These are phyloP conservation scores for Tympanuchus pallidicinctus DNA, from an alignment of 2,113 vertebrate genomes.

Conservation along the genomic window DNA sequence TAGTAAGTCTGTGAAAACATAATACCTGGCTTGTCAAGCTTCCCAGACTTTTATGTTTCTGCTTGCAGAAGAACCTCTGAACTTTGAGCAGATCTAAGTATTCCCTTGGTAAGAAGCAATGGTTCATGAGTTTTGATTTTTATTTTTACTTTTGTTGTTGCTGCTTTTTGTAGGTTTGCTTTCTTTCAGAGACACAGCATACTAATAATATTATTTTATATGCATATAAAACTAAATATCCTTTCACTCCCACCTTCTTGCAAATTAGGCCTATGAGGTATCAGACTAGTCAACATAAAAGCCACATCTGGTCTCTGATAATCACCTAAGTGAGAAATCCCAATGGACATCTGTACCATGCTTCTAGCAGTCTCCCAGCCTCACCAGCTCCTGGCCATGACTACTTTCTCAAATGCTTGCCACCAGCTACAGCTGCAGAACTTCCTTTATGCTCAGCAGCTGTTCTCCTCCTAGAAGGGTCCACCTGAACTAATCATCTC, in stretches of 20 bases:
- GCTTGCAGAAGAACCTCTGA: background rate
- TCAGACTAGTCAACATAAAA: background rate
- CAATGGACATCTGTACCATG: fast-evolving
- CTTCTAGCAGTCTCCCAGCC: background rate
- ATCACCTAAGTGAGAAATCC: background rate
- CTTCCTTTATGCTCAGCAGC: background rate
- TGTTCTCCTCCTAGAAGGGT: background rate
- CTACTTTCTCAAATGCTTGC: background rate
- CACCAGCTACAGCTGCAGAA: background rate
- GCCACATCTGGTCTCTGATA: background rate
- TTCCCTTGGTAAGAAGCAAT: background rate
- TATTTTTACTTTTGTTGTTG: background rate
- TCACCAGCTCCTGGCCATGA: background rate
- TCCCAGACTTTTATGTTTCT: background rate
- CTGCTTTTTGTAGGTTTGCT: background rate
- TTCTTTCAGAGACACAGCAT: background rate
- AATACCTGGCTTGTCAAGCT: background rate
- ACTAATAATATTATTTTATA: background rate
- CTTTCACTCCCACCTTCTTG: background rate
- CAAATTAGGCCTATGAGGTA: background rate
- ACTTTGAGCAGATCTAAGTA: background rate
- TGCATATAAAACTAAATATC: background rate
- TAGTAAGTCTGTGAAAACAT: background rate
- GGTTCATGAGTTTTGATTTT: too few relatives aligned
- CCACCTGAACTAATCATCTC: background rate